phyloP scores from a whole-genome alignment of 2,797 vertebrate genomes.

The Schizopygopsis pylzovi region DNA sequence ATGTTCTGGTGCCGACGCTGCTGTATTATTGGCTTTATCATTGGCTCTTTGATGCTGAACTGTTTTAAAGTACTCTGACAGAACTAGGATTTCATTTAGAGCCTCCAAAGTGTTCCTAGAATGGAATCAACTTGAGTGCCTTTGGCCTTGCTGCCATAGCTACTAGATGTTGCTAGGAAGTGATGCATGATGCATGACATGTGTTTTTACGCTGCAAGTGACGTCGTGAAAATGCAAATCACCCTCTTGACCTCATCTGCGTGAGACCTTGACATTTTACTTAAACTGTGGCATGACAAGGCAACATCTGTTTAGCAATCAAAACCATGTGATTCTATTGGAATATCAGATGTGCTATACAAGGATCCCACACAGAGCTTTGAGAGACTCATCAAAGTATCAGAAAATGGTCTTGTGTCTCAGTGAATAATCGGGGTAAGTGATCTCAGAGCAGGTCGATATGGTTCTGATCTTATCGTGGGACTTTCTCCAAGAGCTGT shows the following conservation, averaged over 20 bases:
- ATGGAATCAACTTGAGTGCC: conserved; percentile 37
- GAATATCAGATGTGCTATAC: conserved; percentile 20
- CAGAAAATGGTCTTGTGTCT: conserved; percentile 20
- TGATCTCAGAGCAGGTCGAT: conserved; percentile 45
- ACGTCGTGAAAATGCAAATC: background rate
- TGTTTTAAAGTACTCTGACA: conserved; percentile 40
- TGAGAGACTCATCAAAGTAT: conserved; percentile 38
- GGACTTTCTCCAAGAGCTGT: conserved; percentile 37
- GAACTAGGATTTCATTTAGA: conserved; percentile 38
- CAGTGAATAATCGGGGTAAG: conserved; percentile 6
- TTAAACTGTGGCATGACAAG: background rate
- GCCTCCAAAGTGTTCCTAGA: conserved; percentile 40
- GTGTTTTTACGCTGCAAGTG: background rate
- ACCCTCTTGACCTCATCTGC: background rate
- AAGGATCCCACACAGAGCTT: conserved; percentile 27
- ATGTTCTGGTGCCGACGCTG: background rate
- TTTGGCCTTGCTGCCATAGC: conserved; percentile 52
- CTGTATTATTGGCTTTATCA: conserved; percentile 13
- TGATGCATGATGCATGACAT: conserved; percentile 21
- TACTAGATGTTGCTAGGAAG: conserved; percentile 47
- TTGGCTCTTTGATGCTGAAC: conserved; percentile 20
- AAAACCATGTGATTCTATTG: background rate
- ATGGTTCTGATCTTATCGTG: conserved; percentile 55
- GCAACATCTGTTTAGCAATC: conserved; percentile 34
- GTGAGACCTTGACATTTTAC: conserved; percentile 11